These are phyloP conservation scores for Actinopyga echinites DNA, from an alignment of 53 echinoderm and acorn worm species.

Conservation along the genomic window DNA sequence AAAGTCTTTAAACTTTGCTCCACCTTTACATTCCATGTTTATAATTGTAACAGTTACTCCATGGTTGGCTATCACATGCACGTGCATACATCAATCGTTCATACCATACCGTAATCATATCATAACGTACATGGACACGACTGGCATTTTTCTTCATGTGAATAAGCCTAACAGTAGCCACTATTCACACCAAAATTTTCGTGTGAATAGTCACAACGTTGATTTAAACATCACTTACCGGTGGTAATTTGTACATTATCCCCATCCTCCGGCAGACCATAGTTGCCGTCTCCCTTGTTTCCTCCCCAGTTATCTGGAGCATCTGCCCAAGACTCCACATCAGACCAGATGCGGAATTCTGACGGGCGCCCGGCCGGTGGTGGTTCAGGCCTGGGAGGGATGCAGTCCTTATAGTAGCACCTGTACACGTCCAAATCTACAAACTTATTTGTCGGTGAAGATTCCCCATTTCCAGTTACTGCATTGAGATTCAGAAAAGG, in stretches of 20 bases:
- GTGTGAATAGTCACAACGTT: too few relatives aligned
- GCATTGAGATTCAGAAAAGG: not conserved
- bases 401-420: slow-evolving; percentile 82
- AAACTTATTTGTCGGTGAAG: not conserved
- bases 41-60: too few relatives aligned
- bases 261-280: slow-evolving; percentile 63
- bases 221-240: slow-evolving; percentile 71
- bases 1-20: too few relatives aligned
- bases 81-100: too few relatives aligned
- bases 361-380: slow-evolving; percentile 71
- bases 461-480: slow-evolving; percentile 86
- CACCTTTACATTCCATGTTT: too few relatives aligned
- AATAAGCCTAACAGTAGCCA: too few relatives aligned
- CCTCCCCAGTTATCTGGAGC: slow-evolving; percentile 81
- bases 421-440: slow-evolving; percentile 81
- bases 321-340: slow-evolving; percentile 68
- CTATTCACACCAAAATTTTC: too few relatives aligned
- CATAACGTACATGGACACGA: too few relatives aligned
- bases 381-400: slow-evolving; percentile 65
- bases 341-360: slow-evolving; percentile 69
- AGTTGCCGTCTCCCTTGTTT: slow-evolving; percentile 51
- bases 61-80: too few relatives aligned
- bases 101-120: too few relatives aligned
- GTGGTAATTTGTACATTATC: slow-evolving; percentile 80
- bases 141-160: too few relatives aligned